Conservation (phyloP, 1,140 invertebrate genomes). For the Grapholita molesta region DNA sequence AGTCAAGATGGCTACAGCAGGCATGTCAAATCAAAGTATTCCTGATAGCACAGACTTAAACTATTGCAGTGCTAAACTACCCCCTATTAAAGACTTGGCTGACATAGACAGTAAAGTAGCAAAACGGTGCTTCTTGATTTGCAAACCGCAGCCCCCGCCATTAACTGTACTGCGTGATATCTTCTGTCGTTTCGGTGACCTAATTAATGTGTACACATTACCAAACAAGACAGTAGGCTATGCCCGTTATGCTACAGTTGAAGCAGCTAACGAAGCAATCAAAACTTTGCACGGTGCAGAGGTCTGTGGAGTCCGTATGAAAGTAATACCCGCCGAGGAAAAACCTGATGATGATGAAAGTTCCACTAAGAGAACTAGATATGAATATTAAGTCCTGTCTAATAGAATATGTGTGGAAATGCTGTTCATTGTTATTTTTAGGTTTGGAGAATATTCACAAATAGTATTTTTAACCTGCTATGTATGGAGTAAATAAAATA, state of each 20-base stretch:
- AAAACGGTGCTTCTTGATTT: conserved; percentile 82
- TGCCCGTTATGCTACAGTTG: conserved; percentile 89
- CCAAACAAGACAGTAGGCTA: conserved; percentile 94
- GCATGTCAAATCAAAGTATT: conserved; percentile 34
- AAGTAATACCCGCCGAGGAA: conserved; percentile 53
- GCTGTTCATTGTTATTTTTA: neutral
- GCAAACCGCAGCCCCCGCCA: conserved; percentile 88
- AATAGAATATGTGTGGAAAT: neutral
- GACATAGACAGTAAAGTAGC: conserved; percentile 72
- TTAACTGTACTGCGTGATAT: conserved; percentile 90
- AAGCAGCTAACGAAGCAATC: conserved; percentile 84
- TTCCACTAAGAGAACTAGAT: conserved; percentile 43
- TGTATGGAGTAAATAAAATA: neutral
- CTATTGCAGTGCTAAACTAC: conserved; percentile 82
- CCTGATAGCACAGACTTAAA: conserved; percentile 47
- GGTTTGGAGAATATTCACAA: neutral
- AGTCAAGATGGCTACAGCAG: conserved; percentile 54
- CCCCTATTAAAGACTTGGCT: conserved; percentile 84
- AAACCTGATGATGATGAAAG: conserved; percentile 53
- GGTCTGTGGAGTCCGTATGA: conserved; percentile 58
- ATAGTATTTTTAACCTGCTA: neutral
- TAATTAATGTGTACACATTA: conserved; percentile 94
- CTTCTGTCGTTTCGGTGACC: conserved; percentile 93
- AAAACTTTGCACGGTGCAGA: conserved; percentile 55
- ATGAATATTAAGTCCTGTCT: conserved; percentile 19